phyloP scores from a whole-genome alignment of 92 coral and sea anemone species.

The Palythoa heliodiscus region DNA sequence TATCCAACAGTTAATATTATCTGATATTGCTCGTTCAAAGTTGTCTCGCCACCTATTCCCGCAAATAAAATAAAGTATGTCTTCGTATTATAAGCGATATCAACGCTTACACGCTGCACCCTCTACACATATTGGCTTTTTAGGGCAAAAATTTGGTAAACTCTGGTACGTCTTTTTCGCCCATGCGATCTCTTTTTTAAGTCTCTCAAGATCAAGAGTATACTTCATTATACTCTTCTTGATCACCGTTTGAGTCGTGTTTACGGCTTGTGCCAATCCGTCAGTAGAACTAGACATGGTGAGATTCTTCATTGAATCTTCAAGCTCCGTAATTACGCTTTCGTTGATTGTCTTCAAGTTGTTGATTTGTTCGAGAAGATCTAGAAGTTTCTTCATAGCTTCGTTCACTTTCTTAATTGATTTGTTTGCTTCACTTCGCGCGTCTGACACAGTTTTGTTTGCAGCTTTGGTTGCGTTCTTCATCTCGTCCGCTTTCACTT shows the following conservation, averaged over 20 bases:
- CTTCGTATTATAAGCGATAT: background rate
- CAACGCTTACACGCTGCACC: slow-evolving; percentile 11
- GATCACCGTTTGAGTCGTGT: slow-evolving; percentile 48
- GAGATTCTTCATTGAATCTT: slow-evolving; percentile 47
- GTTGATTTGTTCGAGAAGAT: slow-evolving; percentile 71
- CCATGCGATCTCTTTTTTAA: slow-evolving; percentile 50
- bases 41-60: background rate
- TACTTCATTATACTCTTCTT: slow-evolving; percentile 58
- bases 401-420: slow-evolving; percentile 72
- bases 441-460: slow-evolving; percentile 58
- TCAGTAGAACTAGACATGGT: slow-evolving; percentile 23
- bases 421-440: slow-evolving; percentile 54
- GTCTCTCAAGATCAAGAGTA: slow-evolving; percentile 65
- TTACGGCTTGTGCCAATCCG: slow-evolving; percentile 54
- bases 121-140: slow-evolving; percentile 8
- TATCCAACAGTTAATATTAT: background rate
- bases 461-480: slow-evolving; percentile 51
- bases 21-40: background rate
- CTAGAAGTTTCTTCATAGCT: slow-evolving; percentile 61
- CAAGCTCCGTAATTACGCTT: slow-evolving; percentile 54
- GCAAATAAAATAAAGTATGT: background rate
- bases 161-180: slow-evolving; percentile 39
- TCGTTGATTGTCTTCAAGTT: slow-evolving; percentile 54
- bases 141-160: slow-evolving; percentile 66
- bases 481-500: slow-evolving; percentile 51